Evolutionary conservation across 53 echinoderm and acorn worm genomes (phyloP).

Genomic region (Patiria pectinifera): DNA sequence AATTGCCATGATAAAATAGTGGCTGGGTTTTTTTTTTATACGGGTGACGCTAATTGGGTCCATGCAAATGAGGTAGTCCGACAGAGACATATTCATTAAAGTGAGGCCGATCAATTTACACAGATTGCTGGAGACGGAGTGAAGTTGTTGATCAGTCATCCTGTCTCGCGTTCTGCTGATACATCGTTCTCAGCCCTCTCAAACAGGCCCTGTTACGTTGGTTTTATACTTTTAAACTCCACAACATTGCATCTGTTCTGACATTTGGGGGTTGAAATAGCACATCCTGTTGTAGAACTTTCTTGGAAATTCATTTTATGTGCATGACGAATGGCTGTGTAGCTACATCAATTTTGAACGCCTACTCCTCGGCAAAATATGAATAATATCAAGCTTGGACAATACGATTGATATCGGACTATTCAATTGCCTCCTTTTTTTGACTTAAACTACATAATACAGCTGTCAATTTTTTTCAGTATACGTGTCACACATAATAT

Average conservation of each 20-base stretch:
- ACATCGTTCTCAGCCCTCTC: not conserved
- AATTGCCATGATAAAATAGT: not conserved
- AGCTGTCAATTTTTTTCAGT: too few species aligned
- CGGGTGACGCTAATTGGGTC: not conserved
- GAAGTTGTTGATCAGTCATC: not conserved
- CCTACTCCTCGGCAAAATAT: not conserved
- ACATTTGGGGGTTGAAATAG: too few species aligned
- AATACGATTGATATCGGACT: not conserved
- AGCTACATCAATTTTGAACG: not conserved
- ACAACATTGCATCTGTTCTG: too few species aligned
- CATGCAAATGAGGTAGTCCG: not conserved
- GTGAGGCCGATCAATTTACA: not conserved
- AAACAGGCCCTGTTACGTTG: too few species aligned
- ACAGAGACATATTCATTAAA: not conserved
- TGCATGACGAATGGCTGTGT: not conserved
- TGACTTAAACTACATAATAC: too few species aligned
- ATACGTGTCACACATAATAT: too few species aligned
- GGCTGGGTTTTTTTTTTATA: not conserved
- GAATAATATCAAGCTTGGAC: not conserved
- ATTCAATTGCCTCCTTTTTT: too few species aligned
- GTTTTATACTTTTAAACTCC: too few species aligned
- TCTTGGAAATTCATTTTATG: not conserved
- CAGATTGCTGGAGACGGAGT: not conserved
- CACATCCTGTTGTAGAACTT: too few species aligned
- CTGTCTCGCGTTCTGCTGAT: not conserved